Evolutionary conservation across 2,797 vertebrate genomes (phyloP).

Genomic region (Merluccius polli): DNA sequence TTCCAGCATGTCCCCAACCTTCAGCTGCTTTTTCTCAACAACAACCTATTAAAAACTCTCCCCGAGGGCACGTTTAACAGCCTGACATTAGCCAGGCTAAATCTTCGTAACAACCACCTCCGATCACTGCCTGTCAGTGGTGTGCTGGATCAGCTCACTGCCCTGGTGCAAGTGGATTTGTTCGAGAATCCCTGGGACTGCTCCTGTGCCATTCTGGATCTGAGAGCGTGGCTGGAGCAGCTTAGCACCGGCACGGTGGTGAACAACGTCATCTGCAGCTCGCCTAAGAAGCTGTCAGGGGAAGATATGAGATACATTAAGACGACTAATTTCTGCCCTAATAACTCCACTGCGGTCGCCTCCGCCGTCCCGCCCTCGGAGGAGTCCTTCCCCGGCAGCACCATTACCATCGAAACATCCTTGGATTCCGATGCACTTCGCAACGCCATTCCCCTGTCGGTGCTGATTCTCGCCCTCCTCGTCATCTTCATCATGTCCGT

Average conservation of each 20-base stretch:
- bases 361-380: constrained; percentile 84
- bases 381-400: constrained; percentile 77
- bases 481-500: constrained; percentile 93
- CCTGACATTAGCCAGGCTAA: constrained; percentile 85
- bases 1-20: constrained; percentile 89
- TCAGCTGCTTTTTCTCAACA: constrained; percentile 94
- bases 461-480: constrained; percentile 91
- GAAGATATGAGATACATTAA: constrained; percentile 88
- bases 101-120: constrained; percentile 91
- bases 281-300: constrained; percentile 86
- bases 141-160: constrained; percentile 86
- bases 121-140: constrained; percentile 83
- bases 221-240: constrained; percentile 93
- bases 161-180: constrained; percentile 92
- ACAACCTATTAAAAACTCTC: constrained; percentile 89
- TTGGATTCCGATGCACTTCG: constrained; percentile 74
- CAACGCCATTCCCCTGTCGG: constrained; percentile 86
- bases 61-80: constrained; percentile 84
- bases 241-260: constrained; percentile 89
- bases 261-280: constrained; percentile 91
- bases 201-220: constrained; percentile 85
- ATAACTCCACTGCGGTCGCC: constrained; percentile 82
- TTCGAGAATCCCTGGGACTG: constrained; percentile 99
- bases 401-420: constrained; percentile 81
- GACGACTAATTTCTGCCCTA: constrained; percentile 84